Conservation (phyloP, 2,888 invertebrate species). For the Zhuqinia jingwanae region DNA sequence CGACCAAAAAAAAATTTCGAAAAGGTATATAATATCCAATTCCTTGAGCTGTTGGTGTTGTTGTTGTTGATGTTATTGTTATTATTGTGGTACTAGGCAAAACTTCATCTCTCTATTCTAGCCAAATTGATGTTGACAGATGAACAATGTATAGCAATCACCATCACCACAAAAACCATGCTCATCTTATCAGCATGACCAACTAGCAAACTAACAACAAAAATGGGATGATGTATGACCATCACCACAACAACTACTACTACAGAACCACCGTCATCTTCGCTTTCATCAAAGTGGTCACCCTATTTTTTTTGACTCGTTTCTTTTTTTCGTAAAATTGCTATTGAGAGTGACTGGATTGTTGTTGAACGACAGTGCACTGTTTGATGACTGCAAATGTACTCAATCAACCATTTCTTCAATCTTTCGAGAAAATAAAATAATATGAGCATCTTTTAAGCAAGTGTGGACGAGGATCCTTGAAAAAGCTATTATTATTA, state of each 20-base stretch:
- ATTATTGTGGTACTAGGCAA: conserved; percentile 21
- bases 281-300: conserved; percentile 12
- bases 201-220: too few relatives aligned
- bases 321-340: neutral
- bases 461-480: too few relatives aligned
- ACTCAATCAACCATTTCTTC: too few relatives aligned
- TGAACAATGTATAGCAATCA: conserved; percentile 57
- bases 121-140: conserved; percentile 44
- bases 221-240: conserved; percentile 55
- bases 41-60: neutral
- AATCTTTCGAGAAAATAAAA: too few relatives aligned
- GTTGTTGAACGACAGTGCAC: too few relatives aligned
- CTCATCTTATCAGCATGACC: conserved; percentile 14
- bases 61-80: neutral
- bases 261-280: conserved; percentile 25
- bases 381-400: too few relatives aligned
- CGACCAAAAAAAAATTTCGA: too few relatives aligned
- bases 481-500: too few relatives aligned
- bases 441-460: too few relatives aligned
- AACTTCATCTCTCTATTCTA: conserved; percentile 20
- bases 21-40: too few relatives aligned
- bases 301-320: neutral
- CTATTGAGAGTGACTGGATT: too few relatives aligned
- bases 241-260: too few relatives aligned
- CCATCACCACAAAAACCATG: conserved; percentile 36